Percentiles rank a stretch among this genome's conserved stretches.
phyloP scores from a whole-genome alignment of 2,888 invertebrate genomes.

The Eugnorisma glareosa region DNA sequence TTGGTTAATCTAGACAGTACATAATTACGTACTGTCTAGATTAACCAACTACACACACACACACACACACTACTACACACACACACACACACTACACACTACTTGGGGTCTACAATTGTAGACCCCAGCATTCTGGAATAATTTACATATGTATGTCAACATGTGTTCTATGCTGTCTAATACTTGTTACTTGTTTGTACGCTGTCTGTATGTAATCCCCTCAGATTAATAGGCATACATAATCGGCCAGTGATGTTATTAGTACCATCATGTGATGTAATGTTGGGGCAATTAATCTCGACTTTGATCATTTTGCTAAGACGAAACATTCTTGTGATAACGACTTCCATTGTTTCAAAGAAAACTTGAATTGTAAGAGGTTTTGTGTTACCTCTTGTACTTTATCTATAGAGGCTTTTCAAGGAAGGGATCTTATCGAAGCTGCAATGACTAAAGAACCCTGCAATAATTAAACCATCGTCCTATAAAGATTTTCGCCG shows the following conservation, averaged over 20 bases:
- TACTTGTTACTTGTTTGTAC: background rate
- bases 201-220: slow-evolving; percentile 7
- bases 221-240: background rate
- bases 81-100: too few species aligned
- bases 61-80: too few species aligned
- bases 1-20: background rate
- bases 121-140: background rate
- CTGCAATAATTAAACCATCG: background rate
- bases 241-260: slow-evolving; percentile 9
- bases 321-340: background rate
- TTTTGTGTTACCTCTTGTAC: background rate
- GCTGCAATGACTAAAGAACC: background rate
- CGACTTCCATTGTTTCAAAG: background rate
- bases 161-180: background rate
- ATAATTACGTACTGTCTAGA: too few species aligned
- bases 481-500: background rate
- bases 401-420: background rate
- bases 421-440: background rate
- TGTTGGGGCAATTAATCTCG: background rate
- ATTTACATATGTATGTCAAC: background rate
- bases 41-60: too few species aligned
- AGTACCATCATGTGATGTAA: slow-evolving; percentile 31
- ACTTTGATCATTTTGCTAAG: background rate
- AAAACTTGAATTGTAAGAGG: background rate
- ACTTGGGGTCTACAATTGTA: too few species aligned